Evolutionary conservation across 2,113 vertebrate genomes (phyloP).

Genomic region (Tricholaema leucomelas): DNA sequence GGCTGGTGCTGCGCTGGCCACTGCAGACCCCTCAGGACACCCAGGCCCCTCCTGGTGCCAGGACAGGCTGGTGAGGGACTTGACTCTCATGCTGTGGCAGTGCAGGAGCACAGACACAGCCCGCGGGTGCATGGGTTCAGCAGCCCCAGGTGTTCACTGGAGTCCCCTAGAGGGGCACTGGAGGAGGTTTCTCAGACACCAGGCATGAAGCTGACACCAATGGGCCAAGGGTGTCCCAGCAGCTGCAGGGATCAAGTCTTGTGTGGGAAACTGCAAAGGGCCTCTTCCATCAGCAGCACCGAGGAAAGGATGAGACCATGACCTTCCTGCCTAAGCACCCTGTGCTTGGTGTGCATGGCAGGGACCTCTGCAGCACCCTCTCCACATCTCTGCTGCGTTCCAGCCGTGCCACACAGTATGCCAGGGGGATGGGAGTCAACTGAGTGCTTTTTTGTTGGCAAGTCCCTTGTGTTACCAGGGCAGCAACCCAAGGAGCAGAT

Average conservation of each 20-base stretch:
- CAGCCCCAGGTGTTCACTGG: background rate
- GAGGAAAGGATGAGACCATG: background rate
- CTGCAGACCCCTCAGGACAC: background rate
- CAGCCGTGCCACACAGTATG: rapidly evolving
- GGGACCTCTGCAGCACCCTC: background rate
- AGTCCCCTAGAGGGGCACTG: background rate
- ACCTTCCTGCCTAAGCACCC: background rate
- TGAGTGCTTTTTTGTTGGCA: background rate
- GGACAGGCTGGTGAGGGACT: background rate
- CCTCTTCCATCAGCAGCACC: rapidly evolving
- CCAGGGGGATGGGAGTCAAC: background rate
- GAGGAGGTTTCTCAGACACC: background rate
- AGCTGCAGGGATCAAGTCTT: background rate
- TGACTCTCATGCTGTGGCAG: background rate
- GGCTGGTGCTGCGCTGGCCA: background rate
- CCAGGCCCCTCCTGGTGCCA: background rate
- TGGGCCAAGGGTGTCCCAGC: rapidly evolving
- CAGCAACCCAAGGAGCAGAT: background rate
- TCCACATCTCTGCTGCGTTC: background rate
- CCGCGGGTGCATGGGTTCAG: rapidly evolving
- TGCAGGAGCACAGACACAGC: background rate
- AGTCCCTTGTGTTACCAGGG: rapidly evolving
- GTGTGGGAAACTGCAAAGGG: background rate
- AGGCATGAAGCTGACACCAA: background rate
- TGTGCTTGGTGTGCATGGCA: background rate